Evolutionary conservation across 2,113 vertebrate genomes (phyloP), one percentile per base, ranked within the genome.

Genomic region (Grus americana): DNA sequence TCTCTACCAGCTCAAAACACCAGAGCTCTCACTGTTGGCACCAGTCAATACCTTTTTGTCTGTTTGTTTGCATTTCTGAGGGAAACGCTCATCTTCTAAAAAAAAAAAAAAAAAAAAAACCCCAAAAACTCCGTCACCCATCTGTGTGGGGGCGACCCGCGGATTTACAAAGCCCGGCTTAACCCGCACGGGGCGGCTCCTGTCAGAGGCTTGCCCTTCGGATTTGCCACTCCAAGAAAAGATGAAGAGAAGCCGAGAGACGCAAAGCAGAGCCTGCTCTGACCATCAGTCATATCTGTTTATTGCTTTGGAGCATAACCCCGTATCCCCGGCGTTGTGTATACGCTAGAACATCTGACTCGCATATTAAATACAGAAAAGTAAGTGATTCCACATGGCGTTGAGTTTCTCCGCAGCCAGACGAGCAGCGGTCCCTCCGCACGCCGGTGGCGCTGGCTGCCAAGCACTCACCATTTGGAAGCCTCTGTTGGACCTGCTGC

Each of bases 371-470:
- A 86, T 30, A 80, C 80, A 42, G 63, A 42, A 38, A 24, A 42
- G 5, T 90, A 93, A 96, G 76, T n/a, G 91, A 58, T 93, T 92
- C 88, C 95, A 92, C 59, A 93, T 87, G 93, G 78, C 20, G 80
- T 40, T 0, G 55, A 50, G 57, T 8, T 15, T 29, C 90, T 38
- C 30, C 6, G 14, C 34, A 72, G 63, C 68, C 87, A 81, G 83
- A 61, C 26, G 10, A 81, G 70, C 90, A 19, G 71, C 49, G 18
- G 34, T 49, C 49, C 75, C n/a, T 11, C 54, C 4, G 30, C 54
- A 42, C 21, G 75, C 36, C 15, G 38, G 46, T 27, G 71, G 38
- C 17, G 68, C 36, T 20, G 63, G 8, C 65, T 59, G 72, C 86
- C 90, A 80, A 84, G 55, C 44, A 2, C 61, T 82, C 62, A 11